phyloP scores from a whole-genome alignment of 2,113 vertebrate species.

The Saccopteryx leptura region DNA sequence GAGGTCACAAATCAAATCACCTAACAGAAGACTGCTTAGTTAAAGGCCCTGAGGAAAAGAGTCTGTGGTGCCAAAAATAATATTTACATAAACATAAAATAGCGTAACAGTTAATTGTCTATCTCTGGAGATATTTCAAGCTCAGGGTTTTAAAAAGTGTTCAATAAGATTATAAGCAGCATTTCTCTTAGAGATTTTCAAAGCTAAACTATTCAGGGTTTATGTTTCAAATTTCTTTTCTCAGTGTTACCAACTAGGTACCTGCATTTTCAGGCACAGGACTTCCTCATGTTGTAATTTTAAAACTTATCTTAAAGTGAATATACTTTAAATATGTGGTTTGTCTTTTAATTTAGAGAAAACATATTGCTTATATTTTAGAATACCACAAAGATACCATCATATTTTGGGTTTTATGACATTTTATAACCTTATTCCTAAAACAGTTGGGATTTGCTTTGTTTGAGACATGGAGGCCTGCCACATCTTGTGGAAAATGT shows the following conservation, averaged over 20 bases:
- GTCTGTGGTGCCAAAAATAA: background rate
- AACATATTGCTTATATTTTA: slow-evolving; percentile 16
- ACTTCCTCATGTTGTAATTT: background rate
- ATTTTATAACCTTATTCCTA: slow-evolving; percentile 4
- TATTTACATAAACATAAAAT: slow-evolving; percentile 16
- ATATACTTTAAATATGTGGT: background rate
- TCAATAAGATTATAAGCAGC: background rate
- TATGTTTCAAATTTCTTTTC: slow-evolving; percentile 24
- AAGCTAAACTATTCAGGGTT: background rate
- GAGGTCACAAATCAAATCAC: background rate
- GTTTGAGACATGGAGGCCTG: background rate
- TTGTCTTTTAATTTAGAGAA: background rate
- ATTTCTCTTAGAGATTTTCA: background rate
- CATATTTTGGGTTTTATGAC: background rate
- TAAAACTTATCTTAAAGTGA: background rate
- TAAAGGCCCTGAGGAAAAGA: background rate
- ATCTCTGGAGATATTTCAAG: background rate
- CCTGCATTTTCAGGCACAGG: slow-evolving; percentile 2
- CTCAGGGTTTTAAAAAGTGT: background rate
- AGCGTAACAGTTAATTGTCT: background rate
- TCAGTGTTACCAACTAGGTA: background rate
- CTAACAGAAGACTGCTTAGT: background rate
- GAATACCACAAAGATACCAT: background rate
- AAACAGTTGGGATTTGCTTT: background rate
- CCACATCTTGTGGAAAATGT: background rate